phyloP scores from a whole-genome alignment of 2,888 invertebrate genomes.

The Minunthozetes semirufus region DNA sequence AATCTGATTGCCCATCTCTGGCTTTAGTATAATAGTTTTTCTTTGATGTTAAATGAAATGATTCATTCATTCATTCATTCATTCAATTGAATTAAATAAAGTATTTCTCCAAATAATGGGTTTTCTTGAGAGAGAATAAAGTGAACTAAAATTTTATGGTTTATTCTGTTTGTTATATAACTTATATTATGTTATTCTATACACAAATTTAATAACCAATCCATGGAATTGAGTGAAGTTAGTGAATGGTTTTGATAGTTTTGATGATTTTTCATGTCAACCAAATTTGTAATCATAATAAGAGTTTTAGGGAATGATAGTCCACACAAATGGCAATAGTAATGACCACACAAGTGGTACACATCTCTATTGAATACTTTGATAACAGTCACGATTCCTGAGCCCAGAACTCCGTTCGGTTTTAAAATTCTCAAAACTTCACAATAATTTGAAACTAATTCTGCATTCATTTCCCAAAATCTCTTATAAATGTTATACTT shows the following conservation, averaged over 20 bases:
- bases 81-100: too few relatives aligned
- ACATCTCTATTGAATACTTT: conserved; percentile 12
- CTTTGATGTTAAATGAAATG: too few relatives aligned
- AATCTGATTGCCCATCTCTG: too few relatives aligned
- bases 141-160: too few relatives aligned
- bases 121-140: too few relatives aligned
- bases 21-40: too few relatives aligned
- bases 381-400: conserved; percentile 24
- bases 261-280: conserved; percentile 26
- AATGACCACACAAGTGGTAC: conserved; percentile 24
- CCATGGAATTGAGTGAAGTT: conserved; percentile 5
- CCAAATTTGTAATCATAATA: conserved; percentile 19
- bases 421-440: background rate
- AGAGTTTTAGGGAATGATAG: conserved; percentile 6
- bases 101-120: too few relatives aligned
- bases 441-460: conserved; percentile 9
- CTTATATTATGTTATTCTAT: too few relatives aligned
- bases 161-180: too few relatives aligned
- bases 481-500: conserved; percentile 24
- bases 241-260: too few relatives aligned
- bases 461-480: background rate
- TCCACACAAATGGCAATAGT: background rate
- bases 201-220: background rate
- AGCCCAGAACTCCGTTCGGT: background rate
- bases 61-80: too few relatives aligned